phyloP scores from a whole-genome alignment of 2,888 invertebrate species.

The Agrotis ipsilon region DNA sequence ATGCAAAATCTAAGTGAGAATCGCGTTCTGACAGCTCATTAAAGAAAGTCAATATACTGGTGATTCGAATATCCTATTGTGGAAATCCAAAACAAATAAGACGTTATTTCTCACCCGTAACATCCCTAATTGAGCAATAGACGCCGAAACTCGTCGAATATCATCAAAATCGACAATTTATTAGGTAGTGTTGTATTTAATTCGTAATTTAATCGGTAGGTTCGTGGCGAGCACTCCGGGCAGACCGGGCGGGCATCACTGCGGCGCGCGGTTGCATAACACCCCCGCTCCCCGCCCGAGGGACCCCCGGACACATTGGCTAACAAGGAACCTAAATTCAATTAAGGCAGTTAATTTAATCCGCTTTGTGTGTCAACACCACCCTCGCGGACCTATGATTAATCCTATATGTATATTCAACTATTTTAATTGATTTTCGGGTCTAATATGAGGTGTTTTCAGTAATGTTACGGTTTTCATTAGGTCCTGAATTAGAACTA shows the following conservation, averaged over 20 bases:
- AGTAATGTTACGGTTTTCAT: neutral
- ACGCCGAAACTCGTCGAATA: conserved; percentile 18
- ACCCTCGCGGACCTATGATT: conserved; percentile 81
- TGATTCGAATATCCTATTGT: too few relatives aligned
- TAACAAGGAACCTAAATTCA: conserved; percentile 90
- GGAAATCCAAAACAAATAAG: conserved; percentile 2
- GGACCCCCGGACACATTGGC: conserved; percentile 82
- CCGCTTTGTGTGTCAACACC: conserved; percentile 86
- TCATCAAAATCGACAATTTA: conserved; percentile 43
- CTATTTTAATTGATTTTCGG: conserved; percentile 60
- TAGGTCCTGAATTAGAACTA: neutral
- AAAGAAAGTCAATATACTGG: too few relatives aligned
- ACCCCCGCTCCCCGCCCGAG: conserved; percentile 57
- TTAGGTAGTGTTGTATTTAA: conserved; percentile 66
- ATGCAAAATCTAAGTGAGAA: too few relatives aligned
- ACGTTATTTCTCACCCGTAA: neutral
- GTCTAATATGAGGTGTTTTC: conserved; percentile 17
- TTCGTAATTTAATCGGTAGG: conserved; percentile 67
- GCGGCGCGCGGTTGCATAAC: conserved; percentile 65
- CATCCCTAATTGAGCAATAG: conserved; percentile 12
- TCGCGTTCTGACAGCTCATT: too few relatives aligned
- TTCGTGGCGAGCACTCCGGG: conserved; percentile 50
- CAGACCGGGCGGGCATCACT: conserved; percentile 39
- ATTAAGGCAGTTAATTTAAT: conserved; percentile 91
- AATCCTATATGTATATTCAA: conserved; percentile 77